Conservation (phyloP, 2,888 invertebrate genomes). For the Willowsia nigromaculata region DNA sequence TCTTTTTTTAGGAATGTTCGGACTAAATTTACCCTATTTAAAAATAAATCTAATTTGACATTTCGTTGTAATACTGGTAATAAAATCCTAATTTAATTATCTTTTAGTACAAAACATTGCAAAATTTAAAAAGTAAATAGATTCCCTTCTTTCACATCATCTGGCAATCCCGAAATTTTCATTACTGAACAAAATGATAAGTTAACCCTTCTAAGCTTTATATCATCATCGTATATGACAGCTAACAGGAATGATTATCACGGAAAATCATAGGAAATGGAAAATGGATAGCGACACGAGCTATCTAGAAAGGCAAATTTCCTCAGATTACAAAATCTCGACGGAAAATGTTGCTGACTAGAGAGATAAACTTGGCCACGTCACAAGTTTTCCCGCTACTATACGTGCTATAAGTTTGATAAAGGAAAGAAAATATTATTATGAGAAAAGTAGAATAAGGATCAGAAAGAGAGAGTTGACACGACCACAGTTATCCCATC, state of each 20-base stretch:
- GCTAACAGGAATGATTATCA: not conserved
- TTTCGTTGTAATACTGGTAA: not conserved
- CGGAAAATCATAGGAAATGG: no score
- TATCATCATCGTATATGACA: not conserved
- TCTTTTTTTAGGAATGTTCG: not conserved
- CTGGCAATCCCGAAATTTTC: not conserved
- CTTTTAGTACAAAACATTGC: no score
- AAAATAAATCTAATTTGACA: no score
- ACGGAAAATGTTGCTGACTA: not conserved
- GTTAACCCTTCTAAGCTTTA: not conserved
- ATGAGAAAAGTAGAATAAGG: not conserved
- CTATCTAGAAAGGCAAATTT: not conserved
- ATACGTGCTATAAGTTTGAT: not conserved
- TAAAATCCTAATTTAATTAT: not conserved
- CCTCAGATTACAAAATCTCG: not conserved
- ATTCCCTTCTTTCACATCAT: no score
- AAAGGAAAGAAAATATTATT: not conserved
- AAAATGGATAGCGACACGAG: no score
- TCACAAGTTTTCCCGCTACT: not conserved
- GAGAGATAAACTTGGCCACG: not conserved
- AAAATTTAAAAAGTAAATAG: no score
- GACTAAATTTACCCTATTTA: no score
- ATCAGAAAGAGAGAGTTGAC: not conserved
- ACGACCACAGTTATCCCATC: slow-evolving; percentile 1
- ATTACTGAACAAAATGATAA: not conserved